A percentile compares a stretch with the other conserved stretches of the same genome.
Conservation (phyloP, 2,113 vertebrate genomes). For the Mormyrus iriodes region DNA sequence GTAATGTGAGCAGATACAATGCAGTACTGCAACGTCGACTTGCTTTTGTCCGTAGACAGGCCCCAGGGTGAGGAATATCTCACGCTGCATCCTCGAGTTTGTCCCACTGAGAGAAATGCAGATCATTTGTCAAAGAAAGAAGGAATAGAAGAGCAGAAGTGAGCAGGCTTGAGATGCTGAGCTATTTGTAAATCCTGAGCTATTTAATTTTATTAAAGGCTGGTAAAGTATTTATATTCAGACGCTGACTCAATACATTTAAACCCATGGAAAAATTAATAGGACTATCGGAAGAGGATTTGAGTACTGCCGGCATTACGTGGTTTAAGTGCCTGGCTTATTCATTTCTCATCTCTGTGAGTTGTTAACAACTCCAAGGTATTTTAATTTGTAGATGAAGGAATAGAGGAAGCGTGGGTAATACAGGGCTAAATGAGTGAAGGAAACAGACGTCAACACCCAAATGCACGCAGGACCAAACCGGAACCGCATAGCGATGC, state of each 20-base stretch:
- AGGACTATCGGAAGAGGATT: not conserved
- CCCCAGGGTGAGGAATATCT: not conserved
- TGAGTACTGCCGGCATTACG: not conserved
- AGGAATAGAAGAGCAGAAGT: not conserved
- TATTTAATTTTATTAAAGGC: not conserved
- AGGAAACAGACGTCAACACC: not conserved
- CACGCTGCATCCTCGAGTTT: not conserved
- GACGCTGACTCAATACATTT: not conserved
- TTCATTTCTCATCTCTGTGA: conserved; percentile 35
- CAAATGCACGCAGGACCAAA: not conserved
- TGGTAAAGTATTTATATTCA: not conserved
- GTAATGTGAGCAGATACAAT: not conserved
- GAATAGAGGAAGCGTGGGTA: not conserved
- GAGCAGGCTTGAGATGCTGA: not conserved
- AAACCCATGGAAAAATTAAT: not conserved
- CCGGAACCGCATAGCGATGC: conserved; percentile 6
- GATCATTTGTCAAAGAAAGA: not conserved
- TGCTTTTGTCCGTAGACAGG: not conserved
- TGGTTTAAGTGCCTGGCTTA: conserved; percentile 25
- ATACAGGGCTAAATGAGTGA: not conserved
- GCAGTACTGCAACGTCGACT: not conserved
- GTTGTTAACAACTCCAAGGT: conserved; percentile 24
- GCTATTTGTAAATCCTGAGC: not conserved
- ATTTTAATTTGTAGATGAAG: not conserved
- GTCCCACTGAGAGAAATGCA: not conserved